Conservation (phyloP, 2,797 vertebrate genomes). For the Picus viridis region DNA sequence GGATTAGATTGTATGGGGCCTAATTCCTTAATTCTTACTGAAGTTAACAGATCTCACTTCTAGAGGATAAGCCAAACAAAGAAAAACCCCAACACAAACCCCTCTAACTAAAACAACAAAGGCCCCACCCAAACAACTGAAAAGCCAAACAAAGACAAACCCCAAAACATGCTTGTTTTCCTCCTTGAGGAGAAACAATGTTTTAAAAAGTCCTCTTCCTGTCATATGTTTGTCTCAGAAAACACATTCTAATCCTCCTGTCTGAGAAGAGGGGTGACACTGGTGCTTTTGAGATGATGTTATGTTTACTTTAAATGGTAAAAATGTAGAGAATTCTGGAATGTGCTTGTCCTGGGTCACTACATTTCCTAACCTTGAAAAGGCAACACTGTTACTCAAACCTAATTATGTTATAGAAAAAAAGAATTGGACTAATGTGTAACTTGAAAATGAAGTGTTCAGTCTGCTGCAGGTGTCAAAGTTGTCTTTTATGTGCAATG, state of each 20-base stretch:
- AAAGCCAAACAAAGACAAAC: background rate
- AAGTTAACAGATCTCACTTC: background rate
- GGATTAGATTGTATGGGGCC: background rate
- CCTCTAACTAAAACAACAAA: too few species aligned
- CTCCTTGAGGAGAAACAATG: background rate
- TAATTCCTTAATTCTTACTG: background rate
- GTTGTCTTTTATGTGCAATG: background rate
- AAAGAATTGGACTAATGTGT: background rate
- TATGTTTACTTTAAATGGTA: background rate
- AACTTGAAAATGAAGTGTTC: background rate
- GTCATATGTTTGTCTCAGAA: background rate
- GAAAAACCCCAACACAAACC: background rate
- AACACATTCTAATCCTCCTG: background rate
- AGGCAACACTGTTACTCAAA: background rate
- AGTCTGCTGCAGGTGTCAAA: background rate
- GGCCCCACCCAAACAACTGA: background rate
- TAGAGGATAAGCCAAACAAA: background rate
- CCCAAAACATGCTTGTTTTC: background rate
- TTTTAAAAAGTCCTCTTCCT: background rate
- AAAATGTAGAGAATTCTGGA: background rate
- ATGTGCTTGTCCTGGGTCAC: background rate
- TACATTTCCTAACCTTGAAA: background rate
- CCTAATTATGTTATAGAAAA: background rate
- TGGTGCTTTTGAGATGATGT: background rate
- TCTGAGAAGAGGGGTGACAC: background rate